Evolutionary conservation across 2,797 vertebrate genomes (phyloP).

Genomic region (Prunella strophiata): DNA sequence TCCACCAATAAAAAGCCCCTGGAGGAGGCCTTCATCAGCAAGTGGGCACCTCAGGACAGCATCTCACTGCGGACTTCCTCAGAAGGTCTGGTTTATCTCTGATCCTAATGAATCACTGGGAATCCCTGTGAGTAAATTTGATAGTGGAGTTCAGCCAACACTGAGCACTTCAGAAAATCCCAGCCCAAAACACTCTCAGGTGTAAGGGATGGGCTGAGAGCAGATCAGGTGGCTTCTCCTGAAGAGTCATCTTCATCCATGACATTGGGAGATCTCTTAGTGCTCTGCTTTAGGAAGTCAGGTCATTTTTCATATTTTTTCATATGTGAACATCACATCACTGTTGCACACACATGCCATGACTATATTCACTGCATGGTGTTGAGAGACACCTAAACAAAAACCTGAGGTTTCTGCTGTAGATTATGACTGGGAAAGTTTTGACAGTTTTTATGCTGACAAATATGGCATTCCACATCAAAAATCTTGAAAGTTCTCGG

Average conservation of each 20-base stretch:
- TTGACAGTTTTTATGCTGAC: not conserved
- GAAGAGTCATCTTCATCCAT: not conserved
- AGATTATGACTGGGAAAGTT: not conserved
- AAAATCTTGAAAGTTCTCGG: not conserved
- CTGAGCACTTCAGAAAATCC: not conserved
- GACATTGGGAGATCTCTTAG: not conserved
- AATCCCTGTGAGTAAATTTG: not conserved
- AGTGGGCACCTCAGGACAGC: not conserved
- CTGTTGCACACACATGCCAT: accelerated
- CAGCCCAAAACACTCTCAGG: not conserved
- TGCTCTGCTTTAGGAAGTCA: not conserved
- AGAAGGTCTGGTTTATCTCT: not conserved
- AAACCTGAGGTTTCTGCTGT: not conserved
- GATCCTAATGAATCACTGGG: not conserved
- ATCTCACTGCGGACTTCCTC: not conserved
- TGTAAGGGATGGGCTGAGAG: not conserved
- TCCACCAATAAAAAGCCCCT: not conserved
- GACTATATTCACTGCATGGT: not conserved
- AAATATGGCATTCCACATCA: not conserved
- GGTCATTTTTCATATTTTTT: not conserved
- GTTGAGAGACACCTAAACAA: not conserved
- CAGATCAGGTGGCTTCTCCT: not conserved
- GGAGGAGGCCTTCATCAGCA: not conserved
- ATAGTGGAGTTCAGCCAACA: not conserved
- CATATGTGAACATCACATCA: not conserved